Conservation (phyloP, 2,888 invertebrate species). For the Drosophila limbata region DNA sequence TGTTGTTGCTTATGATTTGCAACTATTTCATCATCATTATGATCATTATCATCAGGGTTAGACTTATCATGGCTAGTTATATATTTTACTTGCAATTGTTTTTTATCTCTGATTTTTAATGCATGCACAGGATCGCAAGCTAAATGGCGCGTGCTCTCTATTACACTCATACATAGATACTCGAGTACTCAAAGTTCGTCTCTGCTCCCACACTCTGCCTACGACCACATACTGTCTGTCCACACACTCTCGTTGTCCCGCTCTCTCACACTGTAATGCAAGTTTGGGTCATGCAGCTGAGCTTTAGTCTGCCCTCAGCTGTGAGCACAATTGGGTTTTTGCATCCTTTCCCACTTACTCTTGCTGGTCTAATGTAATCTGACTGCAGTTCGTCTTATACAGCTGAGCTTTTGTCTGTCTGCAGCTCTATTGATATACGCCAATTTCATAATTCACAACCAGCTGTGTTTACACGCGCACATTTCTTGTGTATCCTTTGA, state of each 20-base stretch:
- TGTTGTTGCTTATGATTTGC: constrained; percentile 27
- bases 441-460: not conserved
- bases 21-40: constrained; percentile 52
- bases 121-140: not conserved
- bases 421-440: not conserved
- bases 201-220: constrained; percentile 37
- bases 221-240: constrained; percentile 40
- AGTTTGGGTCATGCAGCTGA: not conserved
- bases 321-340: no score
- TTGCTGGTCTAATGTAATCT: not conserved
- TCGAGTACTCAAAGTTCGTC: not conserved
- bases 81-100: constrained; percentile 18
- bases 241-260: not conserved
- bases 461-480: not conserved
- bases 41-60: constrained; percentile 32
- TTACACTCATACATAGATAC: not conserved
- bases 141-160: constrained; percentile 6
- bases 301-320: not conserved
- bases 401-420: constrained; percentile 14
- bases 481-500: not conserved
- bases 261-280: not conserved
- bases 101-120: not conserved
- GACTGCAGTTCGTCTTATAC: constrained; percentile 6
- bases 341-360: not conserved
- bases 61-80: constrained; percentile 17